phyloP scores from a whole-genome alignment of 2,888 invertebrate genomes.

The Phytoseiulus persimilis region DNA sequence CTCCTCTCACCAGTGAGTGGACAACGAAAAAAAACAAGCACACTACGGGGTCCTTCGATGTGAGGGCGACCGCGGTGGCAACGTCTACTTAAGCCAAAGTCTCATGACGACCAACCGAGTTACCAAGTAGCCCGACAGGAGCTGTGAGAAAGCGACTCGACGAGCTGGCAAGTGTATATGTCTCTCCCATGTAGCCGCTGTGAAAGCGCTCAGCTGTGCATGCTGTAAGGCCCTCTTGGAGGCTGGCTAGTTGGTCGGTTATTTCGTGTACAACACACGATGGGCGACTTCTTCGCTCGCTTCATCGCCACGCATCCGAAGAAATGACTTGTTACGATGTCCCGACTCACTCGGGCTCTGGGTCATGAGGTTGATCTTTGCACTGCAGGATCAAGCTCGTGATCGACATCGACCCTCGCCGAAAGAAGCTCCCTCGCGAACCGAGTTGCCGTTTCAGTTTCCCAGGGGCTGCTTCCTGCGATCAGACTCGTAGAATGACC shows the following conservation, averaged over 20 bases:
- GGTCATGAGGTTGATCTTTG: too few relatives aligned
- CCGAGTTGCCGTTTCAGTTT: too few relatives aligned
- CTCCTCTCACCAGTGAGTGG: background rate
- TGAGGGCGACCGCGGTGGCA: background rate
- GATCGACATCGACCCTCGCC: too few relatives aligned
- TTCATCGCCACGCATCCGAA: background rate
- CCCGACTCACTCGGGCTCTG: too few relatives aligned
- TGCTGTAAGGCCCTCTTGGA: background rate
- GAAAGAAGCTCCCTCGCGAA: too few relatives aligned
- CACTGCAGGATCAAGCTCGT: too few relatives aligned
- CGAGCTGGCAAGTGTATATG: background rate
- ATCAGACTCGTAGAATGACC: too few relatives aligned
- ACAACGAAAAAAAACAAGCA: background rate
- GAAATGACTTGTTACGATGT: too few relatives aligned
- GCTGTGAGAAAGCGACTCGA: background rate
- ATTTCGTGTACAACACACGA: background rate
- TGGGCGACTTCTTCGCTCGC: background rate
- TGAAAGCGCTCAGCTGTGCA: conserved; percentile 5
- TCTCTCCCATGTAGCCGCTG: background rate
- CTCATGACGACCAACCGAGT: background rate
- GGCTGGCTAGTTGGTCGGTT: background rate
- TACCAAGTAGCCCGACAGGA: background rate
- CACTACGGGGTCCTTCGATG: background rate
- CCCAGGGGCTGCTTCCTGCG: too few relatives aligned
- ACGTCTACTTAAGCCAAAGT: background rate